Conservation (phyloP, 2,888 invertebrate genomes). For the Acanthosepion esculentum region DNA sequence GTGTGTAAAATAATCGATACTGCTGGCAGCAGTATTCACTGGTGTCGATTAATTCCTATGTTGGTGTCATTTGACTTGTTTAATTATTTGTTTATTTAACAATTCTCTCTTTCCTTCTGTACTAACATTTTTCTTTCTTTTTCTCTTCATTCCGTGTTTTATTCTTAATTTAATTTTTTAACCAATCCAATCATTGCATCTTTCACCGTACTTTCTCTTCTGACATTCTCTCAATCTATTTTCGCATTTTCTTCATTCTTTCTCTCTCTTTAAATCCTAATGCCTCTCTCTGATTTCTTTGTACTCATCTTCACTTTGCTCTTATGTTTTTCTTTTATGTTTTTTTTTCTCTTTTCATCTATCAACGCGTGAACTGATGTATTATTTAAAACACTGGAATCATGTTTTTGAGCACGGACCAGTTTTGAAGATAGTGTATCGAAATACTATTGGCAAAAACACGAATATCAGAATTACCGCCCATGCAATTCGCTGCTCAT, state of each 20-base stretch:
- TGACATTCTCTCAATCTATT: no score
- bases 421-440: no score
- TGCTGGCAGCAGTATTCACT: background rate
- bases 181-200: background rate
- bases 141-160: background rate
- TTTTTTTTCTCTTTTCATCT: no score
- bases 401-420: no score
- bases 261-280: background rate
- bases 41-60: background rate
- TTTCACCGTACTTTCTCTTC: background rate
- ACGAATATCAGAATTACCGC: no score
- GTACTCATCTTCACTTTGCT: no score
- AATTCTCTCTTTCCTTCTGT: background rate
- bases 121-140: background rate
- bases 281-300: background rate
- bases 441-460: no score
- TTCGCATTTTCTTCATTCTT: background rate
- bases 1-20: background rate
- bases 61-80: background rate
- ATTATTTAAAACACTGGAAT: no score
- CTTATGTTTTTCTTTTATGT: no score
- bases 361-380: no score
- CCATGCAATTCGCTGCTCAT: no score
- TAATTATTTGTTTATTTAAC: constrained; percentile 33
- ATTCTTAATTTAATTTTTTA: background rate